phyloP scores from a whole-genome alignment of 2,113 vertebrate species.

The Rutilus rutilus region DNA sequence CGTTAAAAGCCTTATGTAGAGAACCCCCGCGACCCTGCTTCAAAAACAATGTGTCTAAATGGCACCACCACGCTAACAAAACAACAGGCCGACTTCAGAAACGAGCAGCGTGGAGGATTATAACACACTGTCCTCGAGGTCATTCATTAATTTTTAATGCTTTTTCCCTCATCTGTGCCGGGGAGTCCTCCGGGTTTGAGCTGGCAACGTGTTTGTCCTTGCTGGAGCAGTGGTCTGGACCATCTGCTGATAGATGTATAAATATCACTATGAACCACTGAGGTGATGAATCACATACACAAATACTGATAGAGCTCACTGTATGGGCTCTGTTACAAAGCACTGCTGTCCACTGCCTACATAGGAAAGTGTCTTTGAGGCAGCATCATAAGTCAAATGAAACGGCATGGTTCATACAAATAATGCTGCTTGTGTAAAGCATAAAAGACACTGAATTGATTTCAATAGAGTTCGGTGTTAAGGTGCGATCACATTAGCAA shows the following conservation, averaged over 20 bases:
- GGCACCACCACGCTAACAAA: conserved; percentile 47
- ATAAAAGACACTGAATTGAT: not conserved
- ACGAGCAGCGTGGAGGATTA: conserved; percentile 23
- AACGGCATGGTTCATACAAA: not conserved
- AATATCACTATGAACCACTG: conserved; percentile 36
- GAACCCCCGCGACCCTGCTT: conserved; percentile 27
- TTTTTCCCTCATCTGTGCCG: conserved; percentile 30
- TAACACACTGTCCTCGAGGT: conserved; percentile 42
- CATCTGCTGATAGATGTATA: conserved; percentile 39
- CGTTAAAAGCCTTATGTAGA: conserved; percentile 57
- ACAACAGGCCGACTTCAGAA: conserved; percentile 30
- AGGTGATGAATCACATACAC: not conserved
- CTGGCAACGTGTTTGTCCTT: conserved; percentile 43
- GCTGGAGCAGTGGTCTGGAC: conserved; percentile 30
- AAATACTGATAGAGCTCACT: too few relatives aligned
- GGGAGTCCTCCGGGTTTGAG: conserved; percentile 20
- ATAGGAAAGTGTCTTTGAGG: too few relatives aligned
- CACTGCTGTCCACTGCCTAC: too few relatives aligned
- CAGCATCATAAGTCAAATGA: not conserved
- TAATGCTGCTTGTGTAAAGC: not conserved
- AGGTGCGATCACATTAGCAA: not conserved
- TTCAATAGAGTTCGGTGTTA: not conserved
- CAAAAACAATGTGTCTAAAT: conserved; percentile 48
- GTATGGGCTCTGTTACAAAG: too few relatives aligned
- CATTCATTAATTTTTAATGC: conserved; percentile 52